phyloP scores from a whole-genome alignment of 2,113 vertebrate genomes.

The Orycteropus afer region DNA sequence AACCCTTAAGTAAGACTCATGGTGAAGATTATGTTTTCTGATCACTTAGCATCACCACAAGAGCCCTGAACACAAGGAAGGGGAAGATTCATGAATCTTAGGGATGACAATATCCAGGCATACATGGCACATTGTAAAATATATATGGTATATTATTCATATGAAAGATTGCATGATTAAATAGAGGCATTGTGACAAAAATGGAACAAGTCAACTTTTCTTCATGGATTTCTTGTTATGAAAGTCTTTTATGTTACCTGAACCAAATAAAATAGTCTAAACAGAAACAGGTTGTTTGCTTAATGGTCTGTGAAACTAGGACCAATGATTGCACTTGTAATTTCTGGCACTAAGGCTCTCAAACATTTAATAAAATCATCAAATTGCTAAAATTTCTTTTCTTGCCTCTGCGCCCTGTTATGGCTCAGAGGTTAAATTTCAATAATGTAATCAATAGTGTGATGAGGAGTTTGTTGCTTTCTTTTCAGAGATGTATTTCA shows the following conservation, averaged over 20 bases:
- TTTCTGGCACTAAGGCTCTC: constrained; percentile 64
- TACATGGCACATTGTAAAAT: constrained; percentile 39
- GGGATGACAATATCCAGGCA: constrained; percentile 17
- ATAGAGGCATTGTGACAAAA: constrained; percentile 57
- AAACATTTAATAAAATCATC: constrained; percentile 76
- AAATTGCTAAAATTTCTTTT: constrained; percentile 60
- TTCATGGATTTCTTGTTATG: constrained; percentile 74
- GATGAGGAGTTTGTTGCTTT: constrained; percentile 60
- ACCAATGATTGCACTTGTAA: constrained; percentile 74
- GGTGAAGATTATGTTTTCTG: constrained; percentile 18
- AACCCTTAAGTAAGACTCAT: constrained; percentile 33
- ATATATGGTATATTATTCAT: constrained; percentile 16
- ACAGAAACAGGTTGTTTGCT: constrained; percentile 75
- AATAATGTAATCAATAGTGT: constrained; percentile 68
- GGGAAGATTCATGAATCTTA: constrained; percentile 37
- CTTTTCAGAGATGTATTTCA: constrained; percentile 27
- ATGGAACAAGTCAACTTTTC: constrained; percentile 68
- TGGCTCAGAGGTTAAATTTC: constrained; percentile 66
- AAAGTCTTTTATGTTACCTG: constrained; percentile 74
- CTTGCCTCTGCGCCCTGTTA: constrained; percentile 48
- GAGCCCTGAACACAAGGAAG: not conserved
- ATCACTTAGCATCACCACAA: constrained; percentile 27
- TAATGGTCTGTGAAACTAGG: constrained; percentile 78
- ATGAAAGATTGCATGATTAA: constrained; percentile 57
- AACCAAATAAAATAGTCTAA: constrained; percentile 76